Evolutionary conservation across 1,140 invertebrate species (phyloP), one percentile per base, ranked within the genome.

Genomic region (Zaprionus inermis): DNA sequence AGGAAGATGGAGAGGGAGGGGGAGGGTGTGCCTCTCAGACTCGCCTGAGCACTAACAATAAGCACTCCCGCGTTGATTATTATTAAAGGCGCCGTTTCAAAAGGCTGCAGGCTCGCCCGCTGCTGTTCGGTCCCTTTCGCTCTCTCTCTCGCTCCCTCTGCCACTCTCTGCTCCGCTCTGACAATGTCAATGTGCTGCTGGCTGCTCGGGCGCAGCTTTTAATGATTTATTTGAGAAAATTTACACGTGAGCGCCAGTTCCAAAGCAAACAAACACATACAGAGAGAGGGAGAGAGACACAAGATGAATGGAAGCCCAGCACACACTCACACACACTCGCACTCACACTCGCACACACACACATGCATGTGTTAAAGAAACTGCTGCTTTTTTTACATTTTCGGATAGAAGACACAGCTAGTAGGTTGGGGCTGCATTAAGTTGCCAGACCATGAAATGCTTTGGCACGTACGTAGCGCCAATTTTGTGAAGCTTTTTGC

Each of bases 161-260:
- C 30, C 63, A 11, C 12, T 32, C 36, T 61, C 57, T 71, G 74
- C 36, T 41, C 57, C 56, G 58, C 66, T 68, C 68, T 78, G 84
- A 89, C 82, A 86, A 86, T 88, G 82, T 86, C 82, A 86, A 86
- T 88, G 83, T 88, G 82, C 83, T 64, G 38, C 32, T 52, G 32
- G 52, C 58, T 63, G 51, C 58, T 46, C 66, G 64, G 61, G 83
- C 72, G 76, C 84, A 83, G 76, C 73, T 84, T 89, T 89, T 88
- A 88, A 88, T 88, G 83, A 88, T 88, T 88, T 88, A 88, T 88
- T 88, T 88, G 84, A 88, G 83, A 88, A 88, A 88, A 78, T 88
- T 89, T 88, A 83, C 83, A 88, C 84, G 84, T 89, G 83, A 86
- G 73, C 79, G 79, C 83, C 65, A 4, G 65, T 57, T 51, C 38